Evolutionary conservation across 2,888 invertebrate species (phyloP).

Genomic region (Napeogenes inachia): DNA sequence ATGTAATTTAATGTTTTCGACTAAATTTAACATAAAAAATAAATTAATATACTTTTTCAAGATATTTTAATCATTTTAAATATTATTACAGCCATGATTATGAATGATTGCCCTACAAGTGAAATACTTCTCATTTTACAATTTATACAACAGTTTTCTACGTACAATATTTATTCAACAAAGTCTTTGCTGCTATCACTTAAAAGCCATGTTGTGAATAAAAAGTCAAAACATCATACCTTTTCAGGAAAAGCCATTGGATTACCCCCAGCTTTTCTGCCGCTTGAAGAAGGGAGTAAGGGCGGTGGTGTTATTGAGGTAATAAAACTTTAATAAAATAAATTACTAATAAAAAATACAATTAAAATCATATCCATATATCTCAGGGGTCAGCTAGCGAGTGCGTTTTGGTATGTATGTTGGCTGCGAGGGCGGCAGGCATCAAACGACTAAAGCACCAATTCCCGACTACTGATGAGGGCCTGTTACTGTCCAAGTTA

Average conservation of each 20-base stretch:
- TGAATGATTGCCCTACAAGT: too few relatives aligned
- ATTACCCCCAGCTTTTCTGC: constrained; percentile 91
- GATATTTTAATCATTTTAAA: too few relatives aligned
- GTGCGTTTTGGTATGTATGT: constrained; percentile 93
- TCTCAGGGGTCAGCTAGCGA: constrained; percentile 95
- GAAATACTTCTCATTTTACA: too few relatives aligned
- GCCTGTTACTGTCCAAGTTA: constrained; percentile 91
- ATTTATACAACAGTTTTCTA: too few relatives aligned
- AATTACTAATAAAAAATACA: constrained; percentile 3
- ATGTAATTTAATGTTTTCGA: too few relatives aligned
- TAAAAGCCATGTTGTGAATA: too few relatives aligned
- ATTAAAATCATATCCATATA: not conserved
- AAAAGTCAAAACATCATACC: not conserved
- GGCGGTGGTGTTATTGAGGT: constrained; percentile 98
- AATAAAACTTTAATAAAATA: constrained; percentile 29
- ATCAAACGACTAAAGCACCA: constrained; percentile 90
- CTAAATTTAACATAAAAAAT: too few relatives aligned
- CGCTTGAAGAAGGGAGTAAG: constrained; percentile 88
- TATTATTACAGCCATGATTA: too few relatives aligned
- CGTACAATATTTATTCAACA: too few relatives aligned
- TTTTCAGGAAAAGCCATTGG: constrained; percentile 90
- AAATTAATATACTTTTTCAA: too few relatives aligned
- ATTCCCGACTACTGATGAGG: constrained; percentile 93
- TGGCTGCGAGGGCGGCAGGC: constrained; percentile 94
- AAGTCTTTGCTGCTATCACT: too few relatives aligned